Base-by-base conservation (phyloP, 2,113 vertebrate species). In the Chionomys nivalis region DNA sequence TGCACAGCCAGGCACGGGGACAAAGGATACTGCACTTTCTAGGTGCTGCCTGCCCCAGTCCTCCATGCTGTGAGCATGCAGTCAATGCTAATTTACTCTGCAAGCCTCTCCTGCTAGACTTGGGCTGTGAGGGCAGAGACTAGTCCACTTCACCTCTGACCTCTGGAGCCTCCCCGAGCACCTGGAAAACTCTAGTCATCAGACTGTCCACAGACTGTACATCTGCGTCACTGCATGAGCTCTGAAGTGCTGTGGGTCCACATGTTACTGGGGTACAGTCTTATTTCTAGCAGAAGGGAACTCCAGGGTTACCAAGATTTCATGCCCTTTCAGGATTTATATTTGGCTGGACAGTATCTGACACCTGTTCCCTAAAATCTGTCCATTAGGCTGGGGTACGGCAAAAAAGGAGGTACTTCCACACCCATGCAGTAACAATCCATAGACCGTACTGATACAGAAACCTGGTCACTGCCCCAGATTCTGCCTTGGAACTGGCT, bases 1-100 rank as follows among this genome's bases (percentile, higher is more conserved):
- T 1, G 14, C 13, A 33, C 1, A 0, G 1, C 42, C 63, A 33
- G 83, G 3, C 36, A 65, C 0, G 21, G 3, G 3, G 47, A 42
- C 39, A 73, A 55, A 47, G 10, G 3, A 12, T 39, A 31, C 7
- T 19, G 66, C 13, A 7, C 23, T n/a, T 73, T 44, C 24, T 1
- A 5, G 36, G 55, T 0, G 4, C 47, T 9, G 5, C 8, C 4
- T 21, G 77, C 70, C 19, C 19, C 0, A 11, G 5, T 24, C 39
- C 55, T 58, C 28, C 24, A 33, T 2, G 55, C 68, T 58, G 33
- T 36, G 36, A 26, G 36, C 42, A 7, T 1, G 17, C 63, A 70
- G 68, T 17, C 49, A 89, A 89, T 7, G 42, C 19, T 55, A 42
- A 58, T 17, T 36, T 68, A 33, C 68, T 73, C 47, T n/a, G 61